A percentile compares a stretch with the other conserved stretches of the same genome.
These are phyloP conservation scores for Muntiacus reevesi DNA, from an alignment of 2,113 vertebrate species.

Conservation along the genomic window DNA sequence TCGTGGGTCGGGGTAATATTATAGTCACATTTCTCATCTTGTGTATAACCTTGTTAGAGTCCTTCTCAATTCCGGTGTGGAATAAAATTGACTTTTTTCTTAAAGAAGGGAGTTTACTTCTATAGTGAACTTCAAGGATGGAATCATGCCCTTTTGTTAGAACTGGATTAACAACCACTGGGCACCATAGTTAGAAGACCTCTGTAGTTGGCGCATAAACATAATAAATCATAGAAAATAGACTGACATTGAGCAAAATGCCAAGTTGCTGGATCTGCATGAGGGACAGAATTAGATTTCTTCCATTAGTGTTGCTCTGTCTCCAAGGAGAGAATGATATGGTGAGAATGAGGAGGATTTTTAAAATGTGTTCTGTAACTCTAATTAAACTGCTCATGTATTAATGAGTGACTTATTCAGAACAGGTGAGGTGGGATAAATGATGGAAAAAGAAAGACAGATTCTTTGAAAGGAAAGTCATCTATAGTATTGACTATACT, in stretches of 20 bases:
- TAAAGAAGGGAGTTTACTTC: background rate
- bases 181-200: background rate
- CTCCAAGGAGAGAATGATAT: background rate
- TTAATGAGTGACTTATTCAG: background rate
- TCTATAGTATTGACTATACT: constrained; percentile 32
- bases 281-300: background rate
- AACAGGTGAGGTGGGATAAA: background rate
- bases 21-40: background rate
- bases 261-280: background rate
- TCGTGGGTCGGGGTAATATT: background rate
- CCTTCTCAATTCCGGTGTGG: background rate
- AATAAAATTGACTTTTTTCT: background rate
- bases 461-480: constrained; percentile 49
- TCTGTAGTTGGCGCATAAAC: background rate
- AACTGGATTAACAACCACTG: background rate
- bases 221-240: background rate
- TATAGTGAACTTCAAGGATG: background rate
- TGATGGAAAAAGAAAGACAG: constrained; percentile 26
- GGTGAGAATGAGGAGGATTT: background rate
- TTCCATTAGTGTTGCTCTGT: background rate
- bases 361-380: background rate
- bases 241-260: background rate
- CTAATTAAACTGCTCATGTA: background rate
- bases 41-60: background rate
- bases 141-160: background rate